Percentiles rank a stretch among this genome's conserved stretches.
Conservation (phyloP, 2,797 vertebrate species). For the Chaunax sp. region DNA sequence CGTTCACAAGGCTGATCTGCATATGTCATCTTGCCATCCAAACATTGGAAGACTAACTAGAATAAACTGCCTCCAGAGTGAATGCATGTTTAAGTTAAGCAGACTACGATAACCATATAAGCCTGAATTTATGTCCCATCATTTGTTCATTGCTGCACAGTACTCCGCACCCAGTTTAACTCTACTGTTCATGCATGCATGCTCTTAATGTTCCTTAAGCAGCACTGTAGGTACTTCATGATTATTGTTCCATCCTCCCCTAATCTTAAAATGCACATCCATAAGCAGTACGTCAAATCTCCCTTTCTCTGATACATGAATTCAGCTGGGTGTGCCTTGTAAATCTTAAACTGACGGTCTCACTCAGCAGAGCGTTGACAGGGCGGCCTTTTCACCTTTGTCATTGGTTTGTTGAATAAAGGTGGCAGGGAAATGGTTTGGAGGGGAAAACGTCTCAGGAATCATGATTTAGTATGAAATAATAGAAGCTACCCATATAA, state of each 20-base stretch:
- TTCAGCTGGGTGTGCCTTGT: slow-evolving; percentile 44
- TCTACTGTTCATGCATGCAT: slow-evolving; percentile 53
- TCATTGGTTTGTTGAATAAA: slow-evolving; percentile 28
- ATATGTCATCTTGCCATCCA: slow-evolving; percentile 13
- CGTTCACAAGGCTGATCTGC: not conserved
- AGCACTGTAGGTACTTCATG: slow-evolving; percentile 71
- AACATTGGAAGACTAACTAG: slow-evolving; percentile 11
- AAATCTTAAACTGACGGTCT: slow-evolving; percentile 44
- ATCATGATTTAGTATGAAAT: not conserved
- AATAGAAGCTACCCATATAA: no score
- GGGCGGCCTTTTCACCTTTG: slow-evolving; percentile 18
- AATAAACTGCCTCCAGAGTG: slow-evolving; percentile 40
- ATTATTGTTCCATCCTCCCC: no score
- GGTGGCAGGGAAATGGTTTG: not conserved
- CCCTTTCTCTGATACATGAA: slow-evolving; percentile 34
- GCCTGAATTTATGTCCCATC: slow-evolving; percentile 56
- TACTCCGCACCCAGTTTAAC: slow-evolving; percentile 47
- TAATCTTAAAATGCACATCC: slow-evolving; percentile 57
- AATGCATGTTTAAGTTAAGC: slow-evolving; percentile 47
- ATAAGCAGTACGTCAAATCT: slow-evolving; percentile 57
- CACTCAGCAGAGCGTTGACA: slow-evolving; percentile 40
- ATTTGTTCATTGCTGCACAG: slow-evolving; percentile 45
- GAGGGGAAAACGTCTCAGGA: not conserved
- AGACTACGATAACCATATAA: slow-evolving; percentile 47
- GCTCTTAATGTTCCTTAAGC: slow-evolving; percentile 55